These are phyloP conservation scores for Drosophila algonquin DNA, from an alignment of 2,888 invertebrate genomes.

Conservation along the genomic window DNA sequence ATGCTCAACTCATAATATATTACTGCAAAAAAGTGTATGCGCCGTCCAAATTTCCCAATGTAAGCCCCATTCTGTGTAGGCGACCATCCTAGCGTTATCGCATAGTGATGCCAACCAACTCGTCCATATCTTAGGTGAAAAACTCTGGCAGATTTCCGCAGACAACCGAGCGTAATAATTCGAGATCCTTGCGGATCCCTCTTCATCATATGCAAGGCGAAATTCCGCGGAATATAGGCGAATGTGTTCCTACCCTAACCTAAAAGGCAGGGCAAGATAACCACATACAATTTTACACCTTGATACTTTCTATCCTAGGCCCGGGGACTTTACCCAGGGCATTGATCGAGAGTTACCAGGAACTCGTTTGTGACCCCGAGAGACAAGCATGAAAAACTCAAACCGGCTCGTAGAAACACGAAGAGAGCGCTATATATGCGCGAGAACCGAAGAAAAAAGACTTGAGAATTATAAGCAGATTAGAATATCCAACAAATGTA, in stretches of 20 bases:
- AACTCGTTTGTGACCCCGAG: slow-evolving; percentile 84
- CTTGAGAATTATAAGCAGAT: slow-evolving; percentile 68
- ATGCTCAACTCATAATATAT: not conserved
- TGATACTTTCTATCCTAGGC: slow-evolving; percentile 84
- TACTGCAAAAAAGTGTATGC: slow-evolving; percentile 41
- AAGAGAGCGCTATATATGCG: slow-evolving; percentile 40
- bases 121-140: slow-evolving; percentile 78
- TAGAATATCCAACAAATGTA: slow-evolving; percentile 9
- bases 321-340: slow-evolving; percentile 85
- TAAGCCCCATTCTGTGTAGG: slow-evolving; percentile 82
- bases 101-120: slow-evolving; percentile 52
- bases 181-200: slow-evolving; percentile 62
- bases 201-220: slow-evolving; percentile 75
- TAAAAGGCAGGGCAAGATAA: not conserved
- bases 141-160: slow-evolving; percentile 83
- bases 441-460: slow-evolving; percentile 43
- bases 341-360: slow-evolving; percentile 78
- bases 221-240: slow-evolving; percentile 83
- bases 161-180: slow-evolving; percentile 80
- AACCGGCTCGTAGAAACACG: slow-evolving; percentile 27
- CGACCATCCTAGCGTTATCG: slow-evolving; percentile 1
- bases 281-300: slow-evolving; percentile 73
- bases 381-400: slow-evolving; percentile 83
- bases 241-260: slow-evolving; percentile 4
- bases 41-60: slow-evolving; percentile 73